Evolutionary conservation across 1,140 invertebrate species (phyloP), one percentile per base, ranked within the genome.

Genomic region (Alviniconcha marisindica): DNA sequence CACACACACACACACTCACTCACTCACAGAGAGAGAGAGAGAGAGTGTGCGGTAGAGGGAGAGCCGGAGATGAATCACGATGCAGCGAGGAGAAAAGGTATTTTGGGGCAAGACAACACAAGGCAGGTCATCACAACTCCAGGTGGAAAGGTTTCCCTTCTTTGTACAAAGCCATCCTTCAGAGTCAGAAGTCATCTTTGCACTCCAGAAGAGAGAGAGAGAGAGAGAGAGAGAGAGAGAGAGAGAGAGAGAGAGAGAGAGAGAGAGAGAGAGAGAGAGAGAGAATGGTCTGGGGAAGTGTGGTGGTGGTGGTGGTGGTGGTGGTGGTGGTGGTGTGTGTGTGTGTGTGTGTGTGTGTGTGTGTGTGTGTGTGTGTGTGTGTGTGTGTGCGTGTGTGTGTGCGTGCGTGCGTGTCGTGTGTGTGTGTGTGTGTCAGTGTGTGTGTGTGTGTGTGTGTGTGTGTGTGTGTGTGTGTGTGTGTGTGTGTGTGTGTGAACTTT

Each of bases 401-500:
- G n/a, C 24, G 56, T 12, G 7, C 56, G 21, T 24, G 56, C 56
- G 56, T 24, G 56, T 60, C 4, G 56, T 60, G 10, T n/a, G 56
- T 60, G 56, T 24, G 56, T 7, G 56, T 0, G 63, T 33, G n/a
- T 33, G 0, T 66, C 28, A 33, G n/a, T 21, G 24, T 18, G 24
- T 33, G 63, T 66, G 18, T 18, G 63, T 66, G 63, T 33, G 63
- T 66, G 63, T 66, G 63, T 66, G n/a, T 10, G 28, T 33, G 63
- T 18, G 28, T 33, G 63, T 18, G 63, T 33, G 63, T 33, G 63
- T 33, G 63, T 33, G 63, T 60, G 56, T 60, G 24, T 60, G 56
- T 60, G 63, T 66, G 63, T 66, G 63, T 66, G 63, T 66, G 63
- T 66, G 63, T 66, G 63, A 7, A 12, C 48, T 51, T 51, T n/a